Conservation (phyloP, 2,797 vertebrate species). For the Acipenser oxyrinchus region DNA sequence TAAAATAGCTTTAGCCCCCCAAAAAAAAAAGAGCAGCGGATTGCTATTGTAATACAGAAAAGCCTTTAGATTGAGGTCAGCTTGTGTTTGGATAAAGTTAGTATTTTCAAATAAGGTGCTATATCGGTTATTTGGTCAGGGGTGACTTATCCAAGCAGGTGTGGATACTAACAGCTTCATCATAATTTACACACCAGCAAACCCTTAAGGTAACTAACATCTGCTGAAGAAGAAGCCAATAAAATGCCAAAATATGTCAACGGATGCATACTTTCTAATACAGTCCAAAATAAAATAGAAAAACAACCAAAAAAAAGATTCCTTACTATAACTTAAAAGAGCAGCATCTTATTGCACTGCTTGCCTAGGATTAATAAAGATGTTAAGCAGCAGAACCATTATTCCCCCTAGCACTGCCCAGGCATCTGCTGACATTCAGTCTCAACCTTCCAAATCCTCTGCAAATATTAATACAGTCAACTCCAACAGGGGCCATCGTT, state of each 20-base stretch:
- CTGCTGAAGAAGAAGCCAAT: constrained; percentile 34
- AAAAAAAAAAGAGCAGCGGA: background rate
- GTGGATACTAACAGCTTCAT: constrained; percentile 41
- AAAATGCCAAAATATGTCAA: constrained; percentile 33
- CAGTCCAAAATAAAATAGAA: constrained; percentile 31
- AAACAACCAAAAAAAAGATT: constrained; percentile 19
- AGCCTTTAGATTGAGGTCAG: constrained; percentile 32
- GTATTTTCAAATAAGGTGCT: constrained; percentile 46
- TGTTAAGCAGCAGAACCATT: constrained; percentile 58
- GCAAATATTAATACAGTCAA: constrained; percentile 78
- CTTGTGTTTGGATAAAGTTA: constrained; percentile 35
- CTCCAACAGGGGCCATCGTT: constrained; percentile 65
- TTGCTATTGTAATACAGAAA: background rate
- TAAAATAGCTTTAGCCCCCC: background rate
- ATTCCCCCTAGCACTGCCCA: too few species aligned
- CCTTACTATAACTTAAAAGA: constrained; percentile 44
- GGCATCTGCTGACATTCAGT: constrained; percentile 78
- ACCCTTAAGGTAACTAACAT: constrained; percentile 38
- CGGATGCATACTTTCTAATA: constrained; percentile 32
- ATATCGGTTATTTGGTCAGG: constrained; percentile 48
- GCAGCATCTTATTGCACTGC: constrained; percentile 50
- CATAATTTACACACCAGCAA: constrained; percentile 50
- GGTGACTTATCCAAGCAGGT: constrained; percentile 49
- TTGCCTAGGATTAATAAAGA: constrained; percentile 69
- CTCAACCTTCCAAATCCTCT: constrained; percentile 72